phyloP scores from a whole-genome alignment of 2,113 vertebrate species.

The Hypocryptadius cinnamomeus region DNA sequence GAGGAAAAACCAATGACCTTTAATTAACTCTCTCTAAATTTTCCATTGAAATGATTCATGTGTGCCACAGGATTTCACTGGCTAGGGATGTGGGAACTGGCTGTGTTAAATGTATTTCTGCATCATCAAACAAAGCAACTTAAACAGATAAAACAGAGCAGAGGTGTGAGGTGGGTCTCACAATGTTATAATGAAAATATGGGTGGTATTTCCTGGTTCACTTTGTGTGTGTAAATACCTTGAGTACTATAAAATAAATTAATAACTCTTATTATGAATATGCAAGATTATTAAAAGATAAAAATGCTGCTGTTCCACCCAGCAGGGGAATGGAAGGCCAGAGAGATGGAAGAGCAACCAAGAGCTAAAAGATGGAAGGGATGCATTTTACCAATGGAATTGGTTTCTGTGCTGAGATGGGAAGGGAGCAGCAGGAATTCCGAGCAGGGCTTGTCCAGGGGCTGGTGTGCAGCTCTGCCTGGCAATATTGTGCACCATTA shows the following conservation, averaged over 20 bases:
- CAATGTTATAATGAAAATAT: rapidly evolving
- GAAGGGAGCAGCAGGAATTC: background rate
- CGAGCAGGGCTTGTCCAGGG: background rate
- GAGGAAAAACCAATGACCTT: background rate
- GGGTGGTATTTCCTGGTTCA: background rate
- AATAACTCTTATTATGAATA: background rate
- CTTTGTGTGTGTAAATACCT: background rate
- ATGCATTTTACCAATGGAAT: background rate
- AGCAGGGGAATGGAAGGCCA: background rate
- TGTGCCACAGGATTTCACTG: background rate
- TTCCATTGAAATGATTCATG: background rate
- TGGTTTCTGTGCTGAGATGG: background rate
- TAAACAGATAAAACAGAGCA: background rate
- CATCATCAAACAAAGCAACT: background rate
- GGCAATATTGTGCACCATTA: background rate
- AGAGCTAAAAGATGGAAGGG: background rate
- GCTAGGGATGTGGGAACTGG: background rate
- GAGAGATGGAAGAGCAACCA: background rate
- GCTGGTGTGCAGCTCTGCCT: background rate
- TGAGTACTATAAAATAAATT: background rate
- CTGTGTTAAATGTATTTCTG: background rate
- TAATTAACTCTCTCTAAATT: background rate
- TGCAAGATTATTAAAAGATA: background rate
- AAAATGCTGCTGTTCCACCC: background rate
- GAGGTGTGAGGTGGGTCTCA: background rate